These are phyloP conservation scores for Belonocnema kinseyi DNA, from an alignment of 1,140 invertebrate species.

Conservation along the genomic window DNA sequence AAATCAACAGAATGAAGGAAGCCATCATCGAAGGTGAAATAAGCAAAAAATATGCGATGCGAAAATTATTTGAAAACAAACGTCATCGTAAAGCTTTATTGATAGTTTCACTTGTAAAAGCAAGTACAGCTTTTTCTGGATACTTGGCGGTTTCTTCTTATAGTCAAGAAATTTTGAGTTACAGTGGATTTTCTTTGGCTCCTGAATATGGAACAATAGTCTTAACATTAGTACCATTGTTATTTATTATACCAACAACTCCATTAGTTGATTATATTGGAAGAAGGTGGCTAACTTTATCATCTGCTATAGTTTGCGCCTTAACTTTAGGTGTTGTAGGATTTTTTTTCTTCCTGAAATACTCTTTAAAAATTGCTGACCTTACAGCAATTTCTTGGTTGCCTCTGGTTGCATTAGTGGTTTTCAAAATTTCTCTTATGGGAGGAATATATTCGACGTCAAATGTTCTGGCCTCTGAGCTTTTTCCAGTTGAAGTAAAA, in stretches of 20 bases:
- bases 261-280: constrained; percentile 24
- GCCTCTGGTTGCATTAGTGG: neutral
- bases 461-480: constrained; percentile 12
- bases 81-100: constrained; percentile 27
- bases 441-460: constrained; percentile 9
- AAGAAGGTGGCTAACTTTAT: constrained; percentile 5
- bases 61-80: constrained; percentile 21
- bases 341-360: neutral
- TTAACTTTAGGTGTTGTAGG: neutral
- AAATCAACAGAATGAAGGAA: constrained; percentile 17
- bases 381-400: neutral
- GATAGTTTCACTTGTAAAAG: constrained; percentile 14
- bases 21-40: constrained; percentile 18
- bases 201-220: constrained; percentile 23
- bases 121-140: constrained; percentile 21
- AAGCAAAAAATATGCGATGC: constrained; percentile 6
- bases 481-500: constrained; percentile 19
- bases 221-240: constrained; percentile 6
- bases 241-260: constrained; percentile 23
- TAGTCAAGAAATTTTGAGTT: constrained; percentile 16
- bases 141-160: constrained; percentile 7
- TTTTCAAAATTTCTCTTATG: constrained; percentile 25
- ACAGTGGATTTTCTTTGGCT: constrained; percentile 6
- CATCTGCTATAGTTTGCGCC: constrained; percentile 3
- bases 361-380: neutral